Evolutionary conservation across 2,113 vertebrate species (phyloP).

Genomic region (Psittacus erithacus): DNA sequence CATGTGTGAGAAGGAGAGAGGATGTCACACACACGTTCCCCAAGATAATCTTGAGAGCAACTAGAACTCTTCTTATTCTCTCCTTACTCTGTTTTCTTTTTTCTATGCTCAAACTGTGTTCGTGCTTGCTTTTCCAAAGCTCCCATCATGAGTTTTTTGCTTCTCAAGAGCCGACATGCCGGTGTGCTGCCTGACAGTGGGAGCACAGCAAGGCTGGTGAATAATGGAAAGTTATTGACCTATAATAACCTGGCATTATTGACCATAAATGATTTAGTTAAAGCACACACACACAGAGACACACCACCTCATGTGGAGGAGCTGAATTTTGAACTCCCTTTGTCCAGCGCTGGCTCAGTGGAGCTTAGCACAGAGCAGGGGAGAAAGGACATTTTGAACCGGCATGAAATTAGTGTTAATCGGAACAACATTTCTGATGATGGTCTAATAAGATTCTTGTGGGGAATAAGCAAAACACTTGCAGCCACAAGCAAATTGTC

Average conservation of each 20-base stretch:
- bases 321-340: constrained; percentile 34
- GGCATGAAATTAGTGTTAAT: not conserved
- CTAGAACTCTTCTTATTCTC: constrained; percentile 22
- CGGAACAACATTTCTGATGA: not conserved
- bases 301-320: constrained; percentile 27
- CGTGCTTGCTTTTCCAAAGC: constrained; percentile 58
- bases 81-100: constrained; percentile 10
- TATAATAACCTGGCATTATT: constrained; percentile 74
- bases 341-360: not conserved
- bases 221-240: constrained; percentile 76
- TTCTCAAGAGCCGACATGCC: constrained; percentile 33
- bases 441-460: not conserved
- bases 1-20: not conserved
- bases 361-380: not conserved
- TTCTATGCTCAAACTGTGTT: constrained; percentile 42
- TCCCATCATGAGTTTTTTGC: constrained; percentile 62
- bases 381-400: not conserved
- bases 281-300: not conserved
- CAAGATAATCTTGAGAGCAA: not conserved
- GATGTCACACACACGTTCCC: not conserved
- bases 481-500: not conserved
- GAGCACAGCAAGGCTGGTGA: constrained; percentile 64
- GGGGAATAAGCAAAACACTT: not conserved
- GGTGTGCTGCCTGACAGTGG: constrained; percentile 53
- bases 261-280: constrained; percentile 75